These are phyloP conservation scores for Drusus annulatus DNA, from an alignment of 1,140 invertebrate genomes.

Conservation along the genomic window DNA sequence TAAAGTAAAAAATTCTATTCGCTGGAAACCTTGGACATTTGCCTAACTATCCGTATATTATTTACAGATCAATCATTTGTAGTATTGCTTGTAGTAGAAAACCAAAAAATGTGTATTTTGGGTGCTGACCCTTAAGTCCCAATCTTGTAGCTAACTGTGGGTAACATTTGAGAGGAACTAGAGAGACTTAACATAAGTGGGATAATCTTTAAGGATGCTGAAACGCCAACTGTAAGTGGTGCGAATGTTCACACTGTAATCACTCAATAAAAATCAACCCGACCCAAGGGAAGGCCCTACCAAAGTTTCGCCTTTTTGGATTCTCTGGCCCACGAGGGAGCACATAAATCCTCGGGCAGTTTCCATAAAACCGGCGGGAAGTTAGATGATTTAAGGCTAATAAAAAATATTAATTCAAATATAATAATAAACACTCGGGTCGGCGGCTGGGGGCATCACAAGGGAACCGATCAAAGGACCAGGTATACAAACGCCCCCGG, in stretches of 20 bases:
- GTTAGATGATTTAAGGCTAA: constrained; percentile 1
- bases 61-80: no score
- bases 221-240: not conserved
- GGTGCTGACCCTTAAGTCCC: no score
- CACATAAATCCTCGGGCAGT: constrained; percentile 4
- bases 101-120: no score
- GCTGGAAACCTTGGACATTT: no score
- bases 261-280: constrained; percentile 16
- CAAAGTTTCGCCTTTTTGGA: not conserved
- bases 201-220: not conserved
- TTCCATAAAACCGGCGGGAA: constrained; percentile 25
- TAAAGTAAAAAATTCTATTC: no score
- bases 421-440: constrained; percentile 30
- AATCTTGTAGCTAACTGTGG: no score
- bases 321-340: not conserved
- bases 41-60: no score
- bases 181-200: not conserved
- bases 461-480: constrained; percentile 4
- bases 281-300: not conserved
- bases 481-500: constrained; percentile 24
- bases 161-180: not conserved
- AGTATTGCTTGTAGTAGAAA: no score
- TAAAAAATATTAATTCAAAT: constrained; percentile 21
- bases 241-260: constrained; percentile 21
- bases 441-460: constrained; percentile 4